A percentile compares a stretch with the other conserved stretches of the same genome.
Evolutionary conservation across 2,797 vertebrate species (phyloP).

Genomic region (Microctenopoma lineatum): DNA sequence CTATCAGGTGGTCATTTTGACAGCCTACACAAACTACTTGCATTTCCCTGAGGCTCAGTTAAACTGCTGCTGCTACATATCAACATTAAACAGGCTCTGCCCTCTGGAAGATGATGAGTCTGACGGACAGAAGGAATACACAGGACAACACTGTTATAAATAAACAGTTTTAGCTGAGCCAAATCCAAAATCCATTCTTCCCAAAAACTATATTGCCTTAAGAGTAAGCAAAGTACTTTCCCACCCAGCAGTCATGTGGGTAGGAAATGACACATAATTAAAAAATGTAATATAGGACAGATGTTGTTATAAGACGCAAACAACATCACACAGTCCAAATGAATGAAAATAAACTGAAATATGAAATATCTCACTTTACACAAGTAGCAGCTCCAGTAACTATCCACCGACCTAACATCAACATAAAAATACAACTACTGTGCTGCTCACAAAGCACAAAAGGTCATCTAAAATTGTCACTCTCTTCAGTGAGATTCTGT

Average conservation of each 20-base stretch:
- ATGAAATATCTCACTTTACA: not conserved
- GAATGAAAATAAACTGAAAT: conserved; percentile 1
- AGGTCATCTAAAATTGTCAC: not conserved
- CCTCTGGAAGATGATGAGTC: conserved; percentile 38
- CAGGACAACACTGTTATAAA: conserved; percentile 38
- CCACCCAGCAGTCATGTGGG: not conserved
- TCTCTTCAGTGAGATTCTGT: not conserved
- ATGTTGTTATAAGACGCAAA: not conserved
- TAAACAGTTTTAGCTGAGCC: conserved; percentile 38
- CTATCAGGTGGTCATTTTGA: not conserved
- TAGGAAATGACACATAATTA: conserved; percentile 6
- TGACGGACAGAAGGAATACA: conserved; percentile 33
- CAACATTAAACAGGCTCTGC: conserved; percentile 36
- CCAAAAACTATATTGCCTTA: not conserved
- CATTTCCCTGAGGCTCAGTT: conserved; percentile 17
- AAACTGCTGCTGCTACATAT: conserved; percentile 39
- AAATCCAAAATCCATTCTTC: conserved; percentile 21
- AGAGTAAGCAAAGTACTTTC: conserved; percentile 16
- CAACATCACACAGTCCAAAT: not conserved
- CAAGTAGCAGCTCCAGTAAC: not conserved
- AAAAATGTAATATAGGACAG: not conserved
- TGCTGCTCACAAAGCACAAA: not conserved
- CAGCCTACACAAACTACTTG: conserved; percentile 8
- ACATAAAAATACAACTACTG: not conserved
- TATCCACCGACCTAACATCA: not conserved